Base-by-base conservation (phyloP, 2,113 vertebrate genomes). In the Ochotona princeps region DNA sequence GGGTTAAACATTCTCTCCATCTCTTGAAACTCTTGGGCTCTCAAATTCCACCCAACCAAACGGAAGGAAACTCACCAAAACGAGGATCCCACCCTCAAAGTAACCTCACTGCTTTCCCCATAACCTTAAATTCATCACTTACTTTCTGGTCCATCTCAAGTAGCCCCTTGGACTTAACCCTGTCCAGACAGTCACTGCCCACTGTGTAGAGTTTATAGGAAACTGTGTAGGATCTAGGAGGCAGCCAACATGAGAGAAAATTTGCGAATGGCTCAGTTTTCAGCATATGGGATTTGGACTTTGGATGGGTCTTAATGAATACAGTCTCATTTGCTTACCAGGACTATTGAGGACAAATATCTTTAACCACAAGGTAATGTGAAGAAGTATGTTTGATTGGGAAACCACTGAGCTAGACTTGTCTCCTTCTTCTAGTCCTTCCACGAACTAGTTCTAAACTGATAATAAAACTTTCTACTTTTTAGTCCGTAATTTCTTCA, bases 271-370 rank as follows among this genome's bases (percentile, higher is more conserved):
- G 32, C 38, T 21, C 8, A 44, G 26, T 63, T 63, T 72, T 17
- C n/a, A 91, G 51, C 54, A 69, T 18, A 78, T 51, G 32, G 47
- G 74, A 69, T 54, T 76, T 82, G 23, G 35, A 92, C 80, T 30
- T 44, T 51, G 51, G 80, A 8, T 8, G 17, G 44, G 30, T 61
- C 8, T 88, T 73, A 61, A 1, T 5, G 38, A 82, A 47, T 32
- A 51, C 57, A 72, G n/a, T 51, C 17, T 79, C 30, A 32, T 25
- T 44, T 51, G 51, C 23, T 57, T 54, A 44, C 25, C 17, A 65
- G 74, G 66, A 20, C 25, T 21, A 28, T 74, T 17, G 21, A 51
- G 70, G 80, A n/a, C 30, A 67, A 66, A 74, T 4, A 21, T 23
- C 47, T 81, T 60, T 49, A 44, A 65, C 75, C 21, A 14, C 8